Evolutionary conservation across 2,888 invertebrate species (phyloP), one percentile per base, ranked within the genome.

Genomic region (Didymodactylos carnosus): DNA sequence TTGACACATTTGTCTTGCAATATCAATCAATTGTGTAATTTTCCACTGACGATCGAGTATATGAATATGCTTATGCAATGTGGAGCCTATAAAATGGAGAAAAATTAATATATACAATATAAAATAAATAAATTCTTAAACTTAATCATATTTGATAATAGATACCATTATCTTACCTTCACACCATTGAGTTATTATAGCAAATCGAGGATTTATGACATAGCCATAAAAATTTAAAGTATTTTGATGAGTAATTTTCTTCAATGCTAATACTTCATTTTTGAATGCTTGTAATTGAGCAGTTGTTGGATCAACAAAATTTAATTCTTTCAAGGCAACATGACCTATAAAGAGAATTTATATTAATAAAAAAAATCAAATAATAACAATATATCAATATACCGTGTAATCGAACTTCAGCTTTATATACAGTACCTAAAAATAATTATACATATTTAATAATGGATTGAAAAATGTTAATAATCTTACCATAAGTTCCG

Each of bases 161-260:
- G 13, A 14, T 16, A 19, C 13, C 35, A 1, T 2, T 35, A 35
- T 19, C n/a, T 35, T 35, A n/a, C 29, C 62, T 10, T 62, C 94
- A 86, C 98, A 98, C 97, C 97, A 98, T 85, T 98, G 97, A 25
- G 98, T 99, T 73, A 98, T 94, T 81, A 99, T 98, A 19, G 94
- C 93, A 80, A 98, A 86, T 79, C 93, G 90, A 3, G 95, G 95
- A 84, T 93, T 91, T 78, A 92, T 91, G 53, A 95, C 94, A 84
- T 94, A 97, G 27, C 97, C 98, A 94, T 98, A 97, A 84, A 99
- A 99, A 76, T 97, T 86, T 51, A 99, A 86, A 79, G 99, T 93
- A 85, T 98, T 98, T 79, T 93, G 92, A 84, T 99, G 98, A 79
- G 97, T 88, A 6, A 86, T 86, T 81, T 86, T 86, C 79, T 94